Conservation (phyloP, 2,888 invertebrate genomes). For the Aleiodes testaceus region DNA sequence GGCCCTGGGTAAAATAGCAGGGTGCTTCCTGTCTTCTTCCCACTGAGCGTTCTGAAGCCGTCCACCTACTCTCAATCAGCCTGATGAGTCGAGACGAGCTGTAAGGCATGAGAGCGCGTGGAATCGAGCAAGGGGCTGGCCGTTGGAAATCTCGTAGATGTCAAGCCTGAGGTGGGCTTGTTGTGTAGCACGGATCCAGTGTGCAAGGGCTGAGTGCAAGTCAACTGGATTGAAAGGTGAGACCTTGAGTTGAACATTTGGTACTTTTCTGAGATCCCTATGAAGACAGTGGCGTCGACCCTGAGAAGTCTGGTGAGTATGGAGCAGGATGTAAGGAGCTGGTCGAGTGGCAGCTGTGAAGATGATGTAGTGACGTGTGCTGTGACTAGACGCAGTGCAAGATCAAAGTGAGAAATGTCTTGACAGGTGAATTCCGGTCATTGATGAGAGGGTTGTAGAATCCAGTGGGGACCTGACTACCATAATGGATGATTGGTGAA, state of each 20-base stretch:
- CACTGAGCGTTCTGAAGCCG: not conserved
- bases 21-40: not conserved
- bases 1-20: not conserved
- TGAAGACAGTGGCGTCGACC: too few relatives aligned
- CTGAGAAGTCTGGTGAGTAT: too few relatives aligned
- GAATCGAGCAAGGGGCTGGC: not conserved
- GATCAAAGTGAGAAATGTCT: not conserved
- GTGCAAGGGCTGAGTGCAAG: too few relatives aligned
- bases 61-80: constrained; percentile 1
- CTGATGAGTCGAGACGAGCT: constrained; percentile 1
- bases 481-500: not conserved
- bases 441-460: not conserved
- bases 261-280: not conserved
- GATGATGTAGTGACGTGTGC: not conserved
- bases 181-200: too few relatives aligned
- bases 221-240: too few relatives aligned
- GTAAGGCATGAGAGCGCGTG: not conserved
- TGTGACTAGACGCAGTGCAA: not conserved
- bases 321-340: not conserved
- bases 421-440: too few relatives aligned
- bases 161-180: too few relatives aligned
- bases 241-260: too few relatives aligned
- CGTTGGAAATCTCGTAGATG: not conserved
- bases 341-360: not conserved
- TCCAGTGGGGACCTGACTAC: constrained; percentile 4